These are phyloP conservation scores for Orussus abietinus DNA, from an alignment of 1,140 invertebrate species.

Conservation along the genomic window DNA sequence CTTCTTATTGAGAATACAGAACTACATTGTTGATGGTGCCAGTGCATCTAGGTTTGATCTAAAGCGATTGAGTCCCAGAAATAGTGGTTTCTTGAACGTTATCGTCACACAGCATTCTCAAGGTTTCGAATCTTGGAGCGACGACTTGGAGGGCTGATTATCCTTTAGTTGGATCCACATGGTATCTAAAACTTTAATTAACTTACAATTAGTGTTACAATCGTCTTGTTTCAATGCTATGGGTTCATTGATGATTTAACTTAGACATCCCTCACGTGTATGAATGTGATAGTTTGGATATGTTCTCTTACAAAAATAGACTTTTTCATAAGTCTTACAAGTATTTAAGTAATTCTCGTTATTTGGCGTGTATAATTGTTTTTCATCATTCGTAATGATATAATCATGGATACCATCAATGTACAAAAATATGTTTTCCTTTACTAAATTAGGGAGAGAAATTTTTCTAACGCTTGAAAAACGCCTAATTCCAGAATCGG, in stretches of 20 bases:
- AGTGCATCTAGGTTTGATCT: neutral
- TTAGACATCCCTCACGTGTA: neutral
- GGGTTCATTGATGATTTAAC: neutral
- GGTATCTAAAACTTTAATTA: neutral
- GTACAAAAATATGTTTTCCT: constrained; percentile 1
- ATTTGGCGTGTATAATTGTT: neutral
- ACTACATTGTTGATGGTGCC: neutral
- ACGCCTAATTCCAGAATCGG: neutral
- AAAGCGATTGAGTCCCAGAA: neutral
- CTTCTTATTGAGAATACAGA: neutral
- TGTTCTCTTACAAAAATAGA: constrained; percentile 1
- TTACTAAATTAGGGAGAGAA: neutral
- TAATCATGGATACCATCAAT: neutral
- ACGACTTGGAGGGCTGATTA: neutral
- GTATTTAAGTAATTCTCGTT: neutral
- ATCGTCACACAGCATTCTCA: neutral
- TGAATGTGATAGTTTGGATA: neutral
- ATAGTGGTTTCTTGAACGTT: neutral
- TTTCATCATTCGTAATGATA: neutral
- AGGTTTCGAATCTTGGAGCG: neutral
- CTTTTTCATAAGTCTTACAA: neutral
- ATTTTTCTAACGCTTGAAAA: neutral
- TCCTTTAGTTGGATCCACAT: neutral
- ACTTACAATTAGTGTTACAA: neutral
- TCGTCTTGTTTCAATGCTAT: neutral